Evolutionary conservation across 1,140 invertebrate genomes (phyloP).

Genomic region (Cepaea nemoralis): DNA sequence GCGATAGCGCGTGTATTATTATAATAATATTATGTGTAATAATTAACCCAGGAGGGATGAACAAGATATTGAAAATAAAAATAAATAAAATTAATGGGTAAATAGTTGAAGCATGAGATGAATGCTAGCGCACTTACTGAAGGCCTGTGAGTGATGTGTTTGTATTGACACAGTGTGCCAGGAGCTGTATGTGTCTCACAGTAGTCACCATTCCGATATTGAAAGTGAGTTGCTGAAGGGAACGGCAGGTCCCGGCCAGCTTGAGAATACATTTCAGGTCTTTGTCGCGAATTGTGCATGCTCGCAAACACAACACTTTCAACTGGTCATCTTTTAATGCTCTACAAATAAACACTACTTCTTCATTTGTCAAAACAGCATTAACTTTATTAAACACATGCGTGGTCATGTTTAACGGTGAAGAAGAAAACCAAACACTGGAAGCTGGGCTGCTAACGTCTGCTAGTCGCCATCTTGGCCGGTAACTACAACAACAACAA

Average conservation of each 20-base stretch:
- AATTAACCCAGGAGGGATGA: too few relatives aligned
- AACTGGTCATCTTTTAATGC: constrained; percentile 44
- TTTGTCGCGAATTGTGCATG: constrained; percentile 55
- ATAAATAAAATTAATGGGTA: too few relatives aligned
- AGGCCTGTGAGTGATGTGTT: constrained; percentile 59
- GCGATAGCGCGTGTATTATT: too few relatives aligned
- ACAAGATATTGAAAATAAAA: too few relatives aligned
- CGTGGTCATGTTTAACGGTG: constrained; percentile 32
- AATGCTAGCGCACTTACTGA: constrained; percentile 58
- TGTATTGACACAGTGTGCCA: constrained; percentile 52
- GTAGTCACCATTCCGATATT: constrained; percentile 57
- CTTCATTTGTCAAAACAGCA: constrained; percentile 45
- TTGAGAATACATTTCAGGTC: constrained; percentile 58
- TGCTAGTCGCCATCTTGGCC: constrained; percentile 17
- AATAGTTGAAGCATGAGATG: too few relatives aligned
- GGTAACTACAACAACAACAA: constrained; percentile 34
- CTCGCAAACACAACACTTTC: constrained; percentile 51
- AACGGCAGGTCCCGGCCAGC: constrained; percentile 48
- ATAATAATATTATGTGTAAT: too few relatives aligned
- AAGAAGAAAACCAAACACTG: neutral
- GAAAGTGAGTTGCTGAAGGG: constrained; percentile 58
- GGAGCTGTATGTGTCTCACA: constrained; percentile 47
- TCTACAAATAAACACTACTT: constrained; percentile 47
- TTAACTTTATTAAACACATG: constrained; percentile 42
- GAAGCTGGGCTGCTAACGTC: neutral